Conservation (phyloP, 2,113 vertebrate genomes). For the Pygoscelis antarcticus region DNA sequence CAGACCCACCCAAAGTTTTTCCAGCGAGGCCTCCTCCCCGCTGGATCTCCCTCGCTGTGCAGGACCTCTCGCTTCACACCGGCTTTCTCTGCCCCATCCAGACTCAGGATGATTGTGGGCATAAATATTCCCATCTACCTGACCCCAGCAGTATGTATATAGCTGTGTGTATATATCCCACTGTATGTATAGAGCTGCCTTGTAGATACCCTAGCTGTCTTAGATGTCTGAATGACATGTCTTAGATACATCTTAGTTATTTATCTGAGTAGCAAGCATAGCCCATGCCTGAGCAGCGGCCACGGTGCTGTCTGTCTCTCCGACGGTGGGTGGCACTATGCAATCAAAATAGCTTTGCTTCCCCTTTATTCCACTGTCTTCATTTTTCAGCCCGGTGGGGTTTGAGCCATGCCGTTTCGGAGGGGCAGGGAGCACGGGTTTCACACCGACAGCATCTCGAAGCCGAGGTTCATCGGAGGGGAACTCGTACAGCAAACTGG, state of each 20-base stretch:
- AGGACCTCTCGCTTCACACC: background rate
- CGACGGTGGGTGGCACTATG: conserved; percentile 46
- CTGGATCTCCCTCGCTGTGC: background rate
- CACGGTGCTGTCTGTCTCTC: background rate
- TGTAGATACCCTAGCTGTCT: background rate
- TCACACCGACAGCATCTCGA: background rate
- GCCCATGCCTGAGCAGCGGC: background rate
- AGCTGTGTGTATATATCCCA: no score
- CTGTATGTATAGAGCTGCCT: background rate
- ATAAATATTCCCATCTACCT: background rate
- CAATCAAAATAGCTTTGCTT: background rate
- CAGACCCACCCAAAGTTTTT: background rate
- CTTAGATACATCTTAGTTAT: no score
- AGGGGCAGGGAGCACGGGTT: background rate
- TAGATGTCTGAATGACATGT: rapidly evolving
- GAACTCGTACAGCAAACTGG: background rate
- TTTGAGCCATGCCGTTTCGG: rapidly evolving
- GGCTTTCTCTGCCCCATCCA: background rate
- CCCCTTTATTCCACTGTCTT: background rate
- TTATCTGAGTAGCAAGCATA: background rate
- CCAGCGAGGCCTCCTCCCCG: rapidly evolving
- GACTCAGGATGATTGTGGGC: rapidly evolving
- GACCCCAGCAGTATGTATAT: background rate
- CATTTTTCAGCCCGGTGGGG: background rate
- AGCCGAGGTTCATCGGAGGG: background rate